These are phyloP conservation scores for Zoanthus sociatus DNA, from an alignment of 92 coral and sea anemone species.

Conservation along the genomic window DNA sequence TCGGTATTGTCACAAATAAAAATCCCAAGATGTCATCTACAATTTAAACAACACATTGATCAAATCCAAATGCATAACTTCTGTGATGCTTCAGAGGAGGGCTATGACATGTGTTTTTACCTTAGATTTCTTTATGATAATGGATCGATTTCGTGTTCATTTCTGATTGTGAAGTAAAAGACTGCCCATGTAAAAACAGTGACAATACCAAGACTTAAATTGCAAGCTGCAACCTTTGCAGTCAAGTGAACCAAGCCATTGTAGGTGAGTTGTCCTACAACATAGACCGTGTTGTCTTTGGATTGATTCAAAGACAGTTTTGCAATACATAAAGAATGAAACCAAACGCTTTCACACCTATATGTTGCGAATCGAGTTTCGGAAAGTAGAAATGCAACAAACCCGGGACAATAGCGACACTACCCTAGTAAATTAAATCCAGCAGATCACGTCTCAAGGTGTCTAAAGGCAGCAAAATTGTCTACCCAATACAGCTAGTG, in stretches of 20 bases:
- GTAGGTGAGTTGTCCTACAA: constrained; percentile 45
- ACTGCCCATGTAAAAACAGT: constrained; percentile 54
- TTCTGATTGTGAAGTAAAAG: constrained; percentile 58
- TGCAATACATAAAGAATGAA: constrained; percentile 40
- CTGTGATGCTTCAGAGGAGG: constrained; percentile 59
- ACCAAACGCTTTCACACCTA: constrained; percentile 38
- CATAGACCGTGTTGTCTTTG: constrained; percentile 32
- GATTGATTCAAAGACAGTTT: constrained; percentile 44
- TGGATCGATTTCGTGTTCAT: constrained; percentile 46
- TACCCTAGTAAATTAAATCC: constrained; percentile 22
- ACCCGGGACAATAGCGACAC: constrained; percentile 42
- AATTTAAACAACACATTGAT: not conserved
- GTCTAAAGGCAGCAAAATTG: constrained; percentile 31
- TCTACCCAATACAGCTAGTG: constrained; percentile 26
- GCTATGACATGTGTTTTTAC: constrained; percentile 57
- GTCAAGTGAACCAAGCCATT: constrained; percentile 16
- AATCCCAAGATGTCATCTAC: constrained; percentile 58
- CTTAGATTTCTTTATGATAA: constrained; percentile 50
- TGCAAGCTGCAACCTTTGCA: constrained; percentile 52
- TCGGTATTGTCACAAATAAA: constrained; percentile 34
- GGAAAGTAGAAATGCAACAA: constrained; percentile 17
- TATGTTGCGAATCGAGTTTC: constrained; percentile 35
- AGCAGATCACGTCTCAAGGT: constrained; percentile 40
- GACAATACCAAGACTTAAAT: constrained; percentile 62
- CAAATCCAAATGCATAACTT: constrained; percentile 55